Base-by-base conservation (phyloP, 1,140 invertebrate species). In the Mercenaria mercenaria region DNA sequence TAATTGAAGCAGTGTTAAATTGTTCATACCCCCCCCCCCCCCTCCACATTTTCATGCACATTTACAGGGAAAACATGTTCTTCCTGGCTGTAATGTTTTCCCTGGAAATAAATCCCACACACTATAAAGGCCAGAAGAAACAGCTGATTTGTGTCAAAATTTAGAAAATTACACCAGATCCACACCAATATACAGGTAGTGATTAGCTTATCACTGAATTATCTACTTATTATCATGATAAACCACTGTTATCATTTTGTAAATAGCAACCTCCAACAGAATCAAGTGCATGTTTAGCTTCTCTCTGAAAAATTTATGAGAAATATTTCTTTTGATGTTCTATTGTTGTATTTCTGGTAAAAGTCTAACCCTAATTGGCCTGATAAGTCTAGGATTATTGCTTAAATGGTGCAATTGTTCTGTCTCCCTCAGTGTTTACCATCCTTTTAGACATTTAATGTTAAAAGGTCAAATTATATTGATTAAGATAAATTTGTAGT, bases 181-280 rank as follows among this genome's bases (percentile, higher is more conserved):
- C 39, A 10, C 23, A 39, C 72, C 6, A 76, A 6, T 47, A 76
- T 76, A 76, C 72, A 76, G 39, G 39, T 76, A 47, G 34, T 41
- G 72, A 76, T 76, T 47, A 76, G 41, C n/a, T 76, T 76, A 80
- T 80, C 50, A 59, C 18, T n/a, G 32, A 26, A 34, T 61, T 80
- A 80, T 80, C 77, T 37, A 34, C 23, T 10, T 37, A 56, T 80
- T 59, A 59, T 61, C 50, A 59, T 56, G 77, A 80, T 80, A 80
- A 56, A 50, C 34, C 77, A 80, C 10, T 23, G 23, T 80, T 80
- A 80, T 80, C 77, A 80, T 80, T 80, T 56, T 50, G 32, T 80
- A 56, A 80, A 80, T 59, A 80, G n/a, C 50, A 56, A 80, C 50
- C 50, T 37, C 47, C 23, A 39, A 29, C 41, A 41, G 69, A 59